A percentile compares a stretch with the other conserved stretches of the same genome.
These are phyloP conservation scores for Drosophila parabipectinata DNA, from an alignment of 1,140 invertebrate genomes.

Conservation along the genomic window DNA sequence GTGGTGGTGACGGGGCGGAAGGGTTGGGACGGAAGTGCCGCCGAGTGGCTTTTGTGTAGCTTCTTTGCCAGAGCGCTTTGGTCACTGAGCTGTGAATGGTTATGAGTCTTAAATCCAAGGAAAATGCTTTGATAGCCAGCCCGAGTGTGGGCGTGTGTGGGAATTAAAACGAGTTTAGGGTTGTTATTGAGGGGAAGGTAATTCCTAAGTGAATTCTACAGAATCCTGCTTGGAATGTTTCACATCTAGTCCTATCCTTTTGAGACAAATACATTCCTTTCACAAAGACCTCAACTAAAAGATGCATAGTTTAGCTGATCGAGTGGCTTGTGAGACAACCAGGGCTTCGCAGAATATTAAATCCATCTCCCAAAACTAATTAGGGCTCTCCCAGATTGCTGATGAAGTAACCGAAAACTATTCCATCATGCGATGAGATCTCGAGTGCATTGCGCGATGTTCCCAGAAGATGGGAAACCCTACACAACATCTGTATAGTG, in stretches of 20 bases:
- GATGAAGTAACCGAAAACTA: not conserved
- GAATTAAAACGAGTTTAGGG: constrained; percentile 20
- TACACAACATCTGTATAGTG: constrained; percentile 4
- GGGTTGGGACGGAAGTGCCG: constrained; percentile 29
- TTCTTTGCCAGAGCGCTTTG: constrained; percentile 63
- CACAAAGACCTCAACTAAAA: not conserved
- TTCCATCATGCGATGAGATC: constrained; percentile 16
- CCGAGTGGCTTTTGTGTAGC: constrained; percentile 53
- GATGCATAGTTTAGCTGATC: too few relatives aligned
- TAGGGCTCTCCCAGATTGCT: not conserved
- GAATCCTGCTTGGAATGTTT: not conserved
- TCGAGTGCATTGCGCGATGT: constrained; percentile 4
- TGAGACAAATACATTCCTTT: not conserved
- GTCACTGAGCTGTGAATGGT: constrained; percentile 68
- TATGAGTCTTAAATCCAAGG: constrained; percentile 56
- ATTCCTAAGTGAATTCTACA: not conserved
- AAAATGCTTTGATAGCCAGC: constrained; percentile 40
- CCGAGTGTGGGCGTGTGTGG: constrained; percentile 20
- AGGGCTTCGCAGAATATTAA: not conserved
- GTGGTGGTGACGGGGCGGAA: not conserved
- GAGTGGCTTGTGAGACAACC: too few relatives aligned
- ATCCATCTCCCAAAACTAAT: constrained; percentile 3
- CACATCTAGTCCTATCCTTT: not conserved
- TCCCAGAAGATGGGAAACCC: constrained; percentile 32
- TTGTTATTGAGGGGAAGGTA: not conserved